Conservation (phyloP, 2,888 invertebrate species). For the Yponomeuta evonymella region DNA sequence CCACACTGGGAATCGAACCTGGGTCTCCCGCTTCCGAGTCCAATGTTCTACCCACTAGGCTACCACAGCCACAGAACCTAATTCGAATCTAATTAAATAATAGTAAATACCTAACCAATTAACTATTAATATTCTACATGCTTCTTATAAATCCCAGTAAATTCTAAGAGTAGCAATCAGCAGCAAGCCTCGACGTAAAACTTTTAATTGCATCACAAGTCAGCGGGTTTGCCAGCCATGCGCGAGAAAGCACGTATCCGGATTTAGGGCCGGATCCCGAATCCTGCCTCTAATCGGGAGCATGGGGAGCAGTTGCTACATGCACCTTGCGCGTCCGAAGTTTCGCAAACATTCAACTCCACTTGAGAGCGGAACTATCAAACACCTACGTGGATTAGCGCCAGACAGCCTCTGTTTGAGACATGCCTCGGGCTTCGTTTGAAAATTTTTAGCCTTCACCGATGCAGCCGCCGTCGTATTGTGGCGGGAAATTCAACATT, state of each 20-base stretch:
- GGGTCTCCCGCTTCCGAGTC: too few relatives aligned
- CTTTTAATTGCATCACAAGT: conserved; percentile 55
- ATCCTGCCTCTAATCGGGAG: conserved; percentile 58
- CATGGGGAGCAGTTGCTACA: conserved; percentile 57
- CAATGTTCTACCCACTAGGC: too few relatives aligned
- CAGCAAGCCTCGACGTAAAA: conserved; percentile 25
- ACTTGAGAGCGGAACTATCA: conserved; percentile 69
- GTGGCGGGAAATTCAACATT: too few relatives aligned
- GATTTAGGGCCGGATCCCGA: conserved; percentile 58
- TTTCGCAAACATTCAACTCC: conserved; percentile 64
- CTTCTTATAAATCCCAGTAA: background rate
- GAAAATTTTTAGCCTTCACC: too few relatives aligned
- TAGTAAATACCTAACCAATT: too few relatives aligned
- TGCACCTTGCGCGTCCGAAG: conserved; percentile 61
- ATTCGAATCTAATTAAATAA: too few relatives aligned
- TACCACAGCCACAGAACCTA: too few relatives aligned
- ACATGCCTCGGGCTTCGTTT: conserved; percentile 23
- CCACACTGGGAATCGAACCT: too few relatives aligned
- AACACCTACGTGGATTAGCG: conserved; percentile 63
- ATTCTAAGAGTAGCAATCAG: background rate
- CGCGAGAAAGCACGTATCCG: conserved; percentile 44
- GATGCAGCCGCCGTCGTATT: too few relatives aligned
- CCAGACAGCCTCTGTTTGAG: conserved; percentile 40
- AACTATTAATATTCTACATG: background rate
- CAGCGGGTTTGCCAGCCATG: conserved; percentile 38